These are phyloP conservation scores for Glyptemys insculpta DNA, from an alignment of 2,797 vertebrate species.

Conservation along the genomic window DNA sequence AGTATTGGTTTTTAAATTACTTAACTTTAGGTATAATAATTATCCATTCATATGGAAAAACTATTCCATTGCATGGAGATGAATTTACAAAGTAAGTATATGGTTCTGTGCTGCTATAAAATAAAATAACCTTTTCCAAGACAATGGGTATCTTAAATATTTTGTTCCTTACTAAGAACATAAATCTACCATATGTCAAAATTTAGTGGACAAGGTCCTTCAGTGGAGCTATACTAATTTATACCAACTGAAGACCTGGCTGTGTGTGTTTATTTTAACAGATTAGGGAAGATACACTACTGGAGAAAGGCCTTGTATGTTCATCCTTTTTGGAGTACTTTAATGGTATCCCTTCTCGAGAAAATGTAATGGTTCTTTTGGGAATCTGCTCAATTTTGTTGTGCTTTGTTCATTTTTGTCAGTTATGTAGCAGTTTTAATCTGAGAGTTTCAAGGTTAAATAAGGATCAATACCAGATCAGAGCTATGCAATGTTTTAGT, in stretches of 20 bases:
- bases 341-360: neutral
- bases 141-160: constrained; percentile 30
- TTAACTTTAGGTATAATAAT: constrained; percentile 64
- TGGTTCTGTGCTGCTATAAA: constrained; percentile 54
- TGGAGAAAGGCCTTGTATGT: neutral
- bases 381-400: constrained; percentile 2
- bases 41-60: constrained; percentile 67
- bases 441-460: constrained; percentile 25
- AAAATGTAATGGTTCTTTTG: neutral
- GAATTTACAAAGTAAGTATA: constrained; percentile 55
- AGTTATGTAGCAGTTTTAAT: neutral
- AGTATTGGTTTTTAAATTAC: constrained; percentile 41
- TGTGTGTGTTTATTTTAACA: neutral
- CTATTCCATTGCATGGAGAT: constrained; percentile 53
- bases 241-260: neutral
- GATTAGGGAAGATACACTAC: neutral
- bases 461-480: neutral
- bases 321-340: constrained; percentile 16
- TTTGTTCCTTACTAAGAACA: constrained; percentile 52
- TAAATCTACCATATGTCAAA: neutral
- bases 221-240: neutral
- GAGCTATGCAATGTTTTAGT: neutral
- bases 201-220: neutral
- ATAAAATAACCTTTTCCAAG: constrained; percentile 61
- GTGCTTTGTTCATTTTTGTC: neutral